Evolutionary conservation across 2,113 vertebrate species (phyloP).

Genomic region (Tringa solitaria): DNA sequence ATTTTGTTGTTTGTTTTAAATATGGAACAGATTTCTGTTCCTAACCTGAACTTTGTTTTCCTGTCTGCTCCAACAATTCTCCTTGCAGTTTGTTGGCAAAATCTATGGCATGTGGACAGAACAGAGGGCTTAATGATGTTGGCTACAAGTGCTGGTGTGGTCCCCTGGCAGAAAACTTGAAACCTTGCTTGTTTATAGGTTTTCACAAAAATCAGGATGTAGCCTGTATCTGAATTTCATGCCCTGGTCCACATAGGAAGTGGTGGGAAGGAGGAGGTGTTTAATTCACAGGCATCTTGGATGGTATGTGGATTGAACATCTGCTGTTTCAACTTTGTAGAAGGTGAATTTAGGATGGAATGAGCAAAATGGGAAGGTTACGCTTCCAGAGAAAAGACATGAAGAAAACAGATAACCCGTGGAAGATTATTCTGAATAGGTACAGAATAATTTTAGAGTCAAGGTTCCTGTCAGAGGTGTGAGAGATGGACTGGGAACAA

Average conservation of each 20-base stretch:
- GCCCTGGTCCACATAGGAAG: accelerated
- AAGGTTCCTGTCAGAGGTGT: not conserved
- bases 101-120: slow-evolving; percentile 81
- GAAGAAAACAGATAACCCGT: not conserved
- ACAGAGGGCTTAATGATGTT: slow-evolving; percentile 81
- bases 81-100: slow-evolving; percentile 77
- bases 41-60: slow-evolving; percentile 71
- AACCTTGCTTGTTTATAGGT: slow-evolving; percentile 73
- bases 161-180: slow-evolving; percentile 80
- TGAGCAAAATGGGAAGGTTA: not conserved
- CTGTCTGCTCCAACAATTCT: slow-evolving; percentile 50
- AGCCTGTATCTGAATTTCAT: not conserved
- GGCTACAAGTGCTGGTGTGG: slow-evolving; percentile 74
- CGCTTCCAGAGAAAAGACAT: not conserved
- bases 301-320: not conserved
- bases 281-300: not conserved
- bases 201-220: slow-evolving; percentile 38
- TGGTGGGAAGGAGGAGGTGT: not conserved
- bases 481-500: not conserved
- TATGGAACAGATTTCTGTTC: too few species aligned
- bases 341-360: accelerated
- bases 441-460: not conserved
- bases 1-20: not conserved
- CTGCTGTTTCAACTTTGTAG: not conserved
- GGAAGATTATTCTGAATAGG: not conserved